Evolutionary conservation across 2,888 invertebrate species (phyloP).

Genomic region (Diachrysia chrysitis): DNA sequence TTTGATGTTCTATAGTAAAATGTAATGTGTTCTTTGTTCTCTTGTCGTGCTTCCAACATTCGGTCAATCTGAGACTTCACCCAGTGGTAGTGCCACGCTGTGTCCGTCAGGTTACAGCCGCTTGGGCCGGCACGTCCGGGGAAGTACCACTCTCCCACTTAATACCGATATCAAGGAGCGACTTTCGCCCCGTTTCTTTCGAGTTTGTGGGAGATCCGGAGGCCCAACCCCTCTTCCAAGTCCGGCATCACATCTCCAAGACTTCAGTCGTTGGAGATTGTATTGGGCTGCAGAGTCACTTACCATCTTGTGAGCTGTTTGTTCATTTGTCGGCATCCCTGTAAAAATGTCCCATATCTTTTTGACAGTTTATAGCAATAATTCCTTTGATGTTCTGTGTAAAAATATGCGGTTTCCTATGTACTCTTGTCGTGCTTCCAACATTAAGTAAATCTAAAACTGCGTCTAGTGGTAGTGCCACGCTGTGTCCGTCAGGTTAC

Average conservation of each 20-base stretch:
- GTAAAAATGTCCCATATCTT: neutral
- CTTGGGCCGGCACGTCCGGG: neutral
- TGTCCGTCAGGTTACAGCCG: neutral
- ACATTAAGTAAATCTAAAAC: neutral
- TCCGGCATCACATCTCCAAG: neutral
- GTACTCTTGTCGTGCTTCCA: neutral
- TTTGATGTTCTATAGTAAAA: neutral
- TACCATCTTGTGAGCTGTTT: neutral
- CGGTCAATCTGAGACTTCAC: neutral
- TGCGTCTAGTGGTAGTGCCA: conserved; percentile 21
- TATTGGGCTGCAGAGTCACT: neutral
- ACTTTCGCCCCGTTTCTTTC: neutral
- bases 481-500: conserved; percentile 1
- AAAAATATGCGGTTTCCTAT: too few species aligned
- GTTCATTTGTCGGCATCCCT: neutral
- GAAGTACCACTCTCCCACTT: neutral
- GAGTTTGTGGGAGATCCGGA: neutral
- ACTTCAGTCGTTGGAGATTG: neutral
- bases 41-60: neutral
- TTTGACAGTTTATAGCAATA: neutral
- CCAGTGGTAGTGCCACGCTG: conserved; percentile 1
- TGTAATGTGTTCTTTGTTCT: neutral
- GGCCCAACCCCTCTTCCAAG: neutral
- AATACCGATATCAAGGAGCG: neutral
- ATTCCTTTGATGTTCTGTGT: neutral